Evolutionary conservation across 2,888 invertebrate genomes (phyloP), one percentile per base, ranked within the genome.

Genomic region (Sthenelais limicola): DNA sequence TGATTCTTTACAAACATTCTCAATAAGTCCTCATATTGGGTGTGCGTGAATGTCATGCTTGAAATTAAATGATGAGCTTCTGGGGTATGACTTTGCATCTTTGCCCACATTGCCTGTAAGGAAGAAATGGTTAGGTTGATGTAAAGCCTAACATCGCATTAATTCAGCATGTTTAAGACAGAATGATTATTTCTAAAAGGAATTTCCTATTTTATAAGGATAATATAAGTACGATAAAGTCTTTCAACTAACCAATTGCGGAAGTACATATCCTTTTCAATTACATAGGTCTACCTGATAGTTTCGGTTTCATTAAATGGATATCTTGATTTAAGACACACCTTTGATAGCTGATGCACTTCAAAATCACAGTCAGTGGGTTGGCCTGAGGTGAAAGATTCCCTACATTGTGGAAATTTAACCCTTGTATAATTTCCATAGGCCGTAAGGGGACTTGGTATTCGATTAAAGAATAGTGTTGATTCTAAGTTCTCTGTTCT

Each of bases 391-490:
- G 26, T 49, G 43, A 24, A 26, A 21, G 54, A 15, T 30, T 49
- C 24, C 9, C 32, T 43, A 18, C 69, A 54, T 30, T 24, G 67
- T 15, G 54, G 67, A n/a, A 73, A 54, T 38, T 54, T 88, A 0
- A 94, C 90, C 30, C 89, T 89, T 2, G 87, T 85, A 35, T 92
- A 88, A 62, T 90, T 90, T 49, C 91, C 84, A 49, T 80, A 78
- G 12, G 86, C 83, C 0, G 89, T 88, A 24, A 89, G 78, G 1
- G 83, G 79, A 76, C 87, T 92, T 0, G 93, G 93, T 12, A 90
- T 90, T 91, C 92, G 92, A 81, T 91, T 91, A 75, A 93, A 89
- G 71, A 93, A 90, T 26, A 93, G 85, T 26, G 91, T 82, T 12
- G 91, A 90, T 21, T 79, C 77, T 88, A 88, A 4, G 84, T 77